Conservation (phyloP, 2,888 invertebrate genomes). For the Andrena praecox region DNA sequence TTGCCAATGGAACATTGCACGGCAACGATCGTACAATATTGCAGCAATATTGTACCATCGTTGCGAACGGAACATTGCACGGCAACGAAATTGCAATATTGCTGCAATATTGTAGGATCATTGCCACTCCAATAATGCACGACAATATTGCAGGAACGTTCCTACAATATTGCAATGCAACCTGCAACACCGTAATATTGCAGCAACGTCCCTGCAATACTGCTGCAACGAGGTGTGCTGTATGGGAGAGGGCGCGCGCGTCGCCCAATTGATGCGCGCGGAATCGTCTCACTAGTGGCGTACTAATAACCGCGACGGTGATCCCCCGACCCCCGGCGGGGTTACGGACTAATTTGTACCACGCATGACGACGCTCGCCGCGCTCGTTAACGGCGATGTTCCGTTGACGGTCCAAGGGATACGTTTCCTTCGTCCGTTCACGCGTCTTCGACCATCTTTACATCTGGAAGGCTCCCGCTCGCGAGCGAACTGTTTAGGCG, state of each 20-base stretch:
- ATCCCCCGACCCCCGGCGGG: conserved; percentile 39
- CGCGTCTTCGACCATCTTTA: conserved; percentile 42
- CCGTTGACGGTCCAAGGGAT: conserved; percentile 13
- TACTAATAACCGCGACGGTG: conserved; percentile 56
- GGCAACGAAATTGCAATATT: too few species aligned
- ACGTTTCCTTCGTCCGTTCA: conserved; percentile 24
- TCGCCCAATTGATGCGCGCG: conserved; percentile 52
- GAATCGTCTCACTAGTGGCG: conserved; percentile 46
- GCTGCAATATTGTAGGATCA: too few species aligned
- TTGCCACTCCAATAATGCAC: too few species aligned
- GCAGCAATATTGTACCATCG: too few species aligned
- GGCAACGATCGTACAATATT: too few species aligned
- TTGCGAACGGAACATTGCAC: too few species aligned
- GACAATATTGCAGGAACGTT: too few species aligned
- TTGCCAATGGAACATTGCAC: too few species aligned
- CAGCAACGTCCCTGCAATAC: too few species aligned
- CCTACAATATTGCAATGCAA: too few species aligned
- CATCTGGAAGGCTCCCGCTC: conserved; percentile 37
- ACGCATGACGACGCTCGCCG: conserved; percentile 34
- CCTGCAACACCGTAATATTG: too few species aligned
- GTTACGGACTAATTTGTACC: conserved; percentile 51
- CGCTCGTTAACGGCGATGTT: conserved; percentile 42
- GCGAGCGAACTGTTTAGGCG: background rate
- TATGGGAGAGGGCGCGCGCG: background rate
- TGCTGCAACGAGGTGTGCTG: too few species aligned